Evolutionary conservation across 2,797 vertebrate genomes (phyloP).

Genomic region (Neosilurus mollespiculum): DNA sequence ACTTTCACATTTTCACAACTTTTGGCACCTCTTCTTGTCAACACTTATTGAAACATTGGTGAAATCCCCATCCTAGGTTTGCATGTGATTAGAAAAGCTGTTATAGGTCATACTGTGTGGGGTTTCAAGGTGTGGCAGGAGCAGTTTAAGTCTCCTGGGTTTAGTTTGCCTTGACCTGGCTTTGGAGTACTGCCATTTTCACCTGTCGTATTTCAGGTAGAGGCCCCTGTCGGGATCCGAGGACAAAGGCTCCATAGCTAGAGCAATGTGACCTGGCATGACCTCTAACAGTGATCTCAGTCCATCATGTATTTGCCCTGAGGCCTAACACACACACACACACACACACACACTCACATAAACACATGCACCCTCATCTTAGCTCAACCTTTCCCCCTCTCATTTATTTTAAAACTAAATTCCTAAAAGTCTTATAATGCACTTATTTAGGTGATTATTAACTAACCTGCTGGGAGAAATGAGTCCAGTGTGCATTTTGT

Average conservation of each 20-base stretch:
- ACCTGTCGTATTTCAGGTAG: slow-evolving; percentile 56
- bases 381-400: not conserved
- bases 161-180: slow-evolving; percentile 59
- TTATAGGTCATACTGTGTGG: slow-evolving; percentile 12
- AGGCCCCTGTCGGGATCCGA: slow-evolving; percentile 35
- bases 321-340: not conserved
- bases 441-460: not conserved
- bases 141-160: slow-evolving; percentile 37
- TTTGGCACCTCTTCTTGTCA: not conserved
- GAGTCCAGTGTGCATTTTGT: not conserved
- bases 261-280: slow-evolving; percentile 21
- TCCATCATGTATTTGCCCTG: not conserved
- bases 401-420: not conserved
- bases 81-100: not conserved
- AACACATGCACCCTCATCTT: not conserved
- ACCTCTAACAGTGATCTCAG: slow-evolving; percentile 20
- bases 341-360: not conserved
- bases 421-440: not conserved
- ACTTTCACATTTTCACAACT: not conserved
- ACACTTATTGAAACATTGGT: not conserved
- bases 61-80: not conserved
- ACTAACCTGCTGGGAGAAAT: not conserved
- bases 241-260: slow-evolving; percentile 55
- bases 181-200: slow-evolving; percentile 61
- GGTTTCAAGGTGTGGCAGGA: slow-evolving; percentile 45